Evolutionary conservation across 2,888 invertebrate genomes (phyloP).

Genomic region (Heteromurus nitidus): DNA sequence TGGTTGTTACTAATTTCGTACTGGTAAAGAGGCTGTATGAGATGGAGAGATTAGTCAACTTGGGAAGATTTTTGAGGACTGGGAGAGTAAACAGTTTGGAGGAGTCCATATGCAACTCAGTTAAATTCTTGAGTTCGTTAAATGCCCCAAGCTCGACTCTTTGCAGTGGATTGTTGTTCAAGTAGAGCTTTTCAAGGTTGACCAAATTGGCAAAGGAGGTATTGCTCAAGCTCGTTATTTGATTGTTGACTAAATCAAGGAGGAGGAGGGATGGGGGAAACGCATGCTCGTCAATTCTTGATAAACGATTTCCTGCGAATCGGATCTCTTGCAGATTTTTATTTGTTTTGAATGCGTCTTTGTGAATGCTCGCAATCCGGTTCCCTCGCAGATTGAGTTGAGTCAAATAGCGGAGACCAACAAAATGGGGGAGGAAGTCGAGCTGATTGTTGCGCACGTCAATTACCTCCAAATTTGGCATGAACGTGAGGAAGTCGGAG

Average conservation of each 20-base stretch:
- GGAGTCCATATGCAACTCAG: constrained; percentile 67
- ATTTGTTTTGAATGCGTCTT: constrained; percentile 56
- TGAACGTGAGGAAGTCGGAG: constrained; percentile 63
- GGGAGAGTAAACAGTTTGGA: constrained; percentile 66
- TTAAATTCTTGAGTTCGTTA: constrained; percentile 57
- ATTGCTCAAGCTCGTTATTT: constrained; percentile 64
- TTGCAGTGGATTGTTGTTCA: constrained; percentile 65
- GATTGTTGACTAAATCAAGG: constrained; percentile 65
- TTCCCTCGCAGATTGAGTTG: constrained; percentile 55
- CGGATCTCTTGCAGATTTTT: constrained; percentile 57
- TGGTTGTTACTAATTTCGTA: constrained; percentile 56
- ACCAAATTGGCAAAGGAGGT: constrained; percentile 61
- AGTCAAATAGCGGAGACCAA: constrained; percentile 60
- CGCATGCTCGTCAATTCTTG: constrained; percentile 54
- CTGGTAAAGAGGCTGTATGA: constrained; percentile 64
- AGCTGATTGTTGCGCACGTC: constrained; percentile 66
- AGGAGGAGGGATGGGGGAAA: constrained; percentile 62
- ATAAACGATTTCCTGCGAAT: constrained; percentile 60
- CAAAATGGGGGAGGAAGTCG: constrained; percentile 61
- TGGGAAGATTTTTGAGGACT: constrained; percentile 64
- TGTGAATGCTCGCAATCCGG: constrained; percentile 33
- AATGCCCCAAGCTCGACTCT: constrained; percentile 65
- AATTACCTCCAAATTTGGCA: constrained; percentile 67
- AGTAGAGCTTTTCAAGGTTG: constrained; percentile 54
- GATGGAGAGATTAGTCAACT: constrained; percentile 67